Evolutionary conservation across 92 coral and sea anemone genomes (phyloP), one percentile per base, ranked within the genome.

Genomic region (Montipora capitata): DNA sequence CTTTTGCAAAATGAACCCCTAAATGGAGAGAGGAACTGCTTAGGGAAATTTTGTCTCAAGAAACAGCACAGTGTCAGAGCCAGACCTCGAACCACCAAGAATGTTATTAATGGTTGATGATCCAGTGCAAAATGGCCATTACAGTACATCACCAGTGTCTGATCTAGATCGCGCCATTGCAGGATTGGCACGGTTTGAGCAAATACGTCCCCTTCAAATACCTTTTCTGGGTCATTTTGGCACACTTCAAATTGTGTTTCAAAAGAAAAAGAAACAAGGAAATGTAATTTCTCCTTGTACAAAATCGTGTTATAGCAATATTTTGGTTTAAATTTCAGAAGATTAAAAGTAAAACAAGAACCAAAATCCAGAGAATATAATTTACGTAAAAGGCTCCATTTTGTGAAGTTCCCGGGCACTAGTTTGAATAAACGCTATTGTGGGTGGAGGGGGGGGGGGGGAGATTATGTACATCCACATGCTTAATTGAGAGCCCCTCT

Each of bases 361-460:
- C 38, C 68, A 62, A 62, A 62, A 62, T 62, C 68, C 38, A 62
- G 74, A 69, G 74, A 38, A 38, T 54, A 54, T 69, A 51, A 69
- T 10, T 5, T 69, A 42, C 4, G 51, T 42, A 38, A 38, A 20
- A 54, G 59, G 51, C 74, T 67, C 43, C n/a, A 39, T 67, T 67
- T 67, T 67, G 40, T 9, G 40, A 66, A 42, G 20, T 66, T 35
- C 49, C 74, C 1, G 48, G 42, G 68, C 20, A 62, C 68, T 6
- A 69, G 74, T 54, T 69, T 38, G 74, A 69, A 69, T 69, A 27
- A 69, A 17, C n/a, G 5, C 40, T 69, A 69, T 35, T 27, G 35
- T 1, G 27, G 35, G 35, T 27, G 27, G 17, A 48, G 48, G 49
- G 74, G 74, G 48, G 16, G 74, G 48, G 49, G 74, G 74, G 0